These are phyloP conservation scores for Malurus splendens DNA, from an alignment of 2,797 vertebrate species.

Conservation along the genomic window DNA sequence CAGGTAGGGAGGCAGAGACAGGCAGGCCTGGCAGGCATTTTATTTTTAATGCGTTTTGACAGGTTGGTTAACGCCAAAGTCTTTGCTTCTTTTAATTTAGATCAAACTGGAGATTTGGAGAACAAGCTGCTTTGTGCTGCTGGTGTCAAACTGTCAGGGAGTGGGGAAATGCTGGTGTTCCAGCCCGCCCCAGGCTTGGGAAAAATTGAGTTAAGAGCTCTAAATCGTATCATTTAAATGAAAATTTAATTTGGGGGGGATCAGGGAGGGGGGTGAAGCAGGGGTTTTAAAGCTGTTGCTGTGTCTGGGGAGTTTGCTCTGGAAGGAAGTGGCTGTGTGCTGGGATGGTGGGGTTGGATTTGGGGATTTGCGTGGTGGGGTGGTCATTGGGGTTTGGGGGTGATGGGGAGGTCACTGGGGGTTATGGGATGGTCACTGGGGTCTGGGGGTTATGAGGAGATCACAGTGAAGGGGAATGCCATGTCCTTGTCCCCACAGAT, in stretches of 20 bases:
- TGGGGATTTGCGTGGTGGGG: not conserved
- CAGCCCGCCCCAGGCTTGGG: not conserved
- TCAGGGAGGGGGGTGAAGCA: rapidly evolving
- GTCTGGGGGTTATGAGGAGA: not conserved
- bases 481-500: not conserved
- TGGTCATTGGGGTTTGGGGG: not conserved
- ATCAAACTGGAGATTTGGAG: constrained; percentile 40
- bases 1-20: not conserved
- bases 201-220: not conserved
- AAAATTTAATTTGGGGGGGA: not conserved
- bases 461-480: rapidly evolving
- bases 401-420: not conserved
- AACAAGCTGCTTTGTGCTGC: constrained; percentile 13
- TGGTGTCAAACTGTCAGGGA: constrained; percentile 18
- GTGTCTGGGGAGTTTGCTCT: not conserved
- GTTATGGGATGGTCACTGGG: not conserved
- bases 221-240: not conserved
- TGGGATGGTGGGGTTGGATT: not conserved
- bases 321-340: not conserved
- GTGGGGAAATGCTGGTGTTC: not conserved
- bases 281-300: not conserved
- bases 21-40: constrained; percentile 19
- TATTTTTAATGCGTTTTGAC: constrained; percentile 29
- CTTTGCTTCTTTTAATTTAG: constrained; percentile 57
- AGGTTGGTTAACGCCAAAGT: not conserved